Percentiles rank a stretch among this genome's conserved stretches.
Conservation (phyloP, 2,113 vertebrate genomes). For the Zingel zingel region DNA sequence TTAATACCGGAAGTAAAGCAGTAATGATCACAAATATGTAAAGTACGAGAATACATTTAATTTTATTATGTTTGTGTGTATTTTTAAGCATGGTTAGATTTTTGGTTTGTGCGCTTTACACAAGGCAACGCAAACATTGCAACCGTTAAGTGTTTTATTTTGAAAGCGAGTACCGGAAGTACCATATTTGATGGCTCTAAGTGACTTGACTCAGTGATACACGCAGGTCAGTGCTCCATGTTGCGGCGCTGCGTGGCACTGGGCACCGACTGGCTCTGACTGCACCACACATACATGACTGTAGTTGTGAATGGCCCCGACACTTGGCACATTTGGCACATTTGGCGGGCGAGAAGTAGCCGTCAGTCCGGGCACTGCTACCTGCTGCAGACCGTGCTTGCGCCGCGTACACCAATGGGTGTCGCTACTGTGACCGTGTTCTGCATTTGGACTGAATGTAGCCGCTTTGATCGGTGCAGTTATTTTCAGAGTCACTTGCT, state of each 20-base stretch:
- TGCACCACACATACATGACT: slow-evolving; percentile 40
- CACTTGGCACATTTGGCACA: slow-evolving; percentile 12
- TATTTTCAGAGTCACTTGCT: slow-evolving; percentile 51
- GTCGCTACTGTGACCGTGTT: slow-evolving; percentile 57
- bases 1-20: not conserved
- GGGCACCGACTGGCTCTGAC: slow-evolving; percentile 50
- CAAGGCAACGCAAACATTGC: fast-evolving
- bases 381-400: slow-evolving; percentile 50
- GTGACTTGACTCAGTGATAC: slow-evolving; percentile 47
- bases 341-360: slow-evolving; percentile 31
- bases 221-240: slow-evolving; percentile 66
- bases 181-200: fast-evolving
- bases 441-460: slow-evolving; percentile 25
- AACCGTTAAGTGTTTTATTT: slow-evolving; percentile 36
- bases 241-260: slow-evolving; percentile 81
- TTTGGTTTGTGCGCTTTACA: not conserved
- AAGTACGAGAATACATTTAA: not conserved
- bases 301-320: slow-evolving; percentile 43
- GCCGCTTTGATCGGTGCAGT: slow-evolving; percentile 56
- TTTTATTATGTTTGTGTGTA: fast-evolving
- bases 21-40: fast-evolving
- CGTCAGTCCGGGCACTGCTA: slow-evolving; percentile 27
- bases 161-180: slow-evolving; percentile 53
- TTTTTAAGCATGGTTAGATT: not conserved
- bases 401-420: slow-evolving; percentile 52